Evolutionary conservation across 2,888 invertebrate species (phyloP).

Genomic region (Ormyrus thymus): DNA sequence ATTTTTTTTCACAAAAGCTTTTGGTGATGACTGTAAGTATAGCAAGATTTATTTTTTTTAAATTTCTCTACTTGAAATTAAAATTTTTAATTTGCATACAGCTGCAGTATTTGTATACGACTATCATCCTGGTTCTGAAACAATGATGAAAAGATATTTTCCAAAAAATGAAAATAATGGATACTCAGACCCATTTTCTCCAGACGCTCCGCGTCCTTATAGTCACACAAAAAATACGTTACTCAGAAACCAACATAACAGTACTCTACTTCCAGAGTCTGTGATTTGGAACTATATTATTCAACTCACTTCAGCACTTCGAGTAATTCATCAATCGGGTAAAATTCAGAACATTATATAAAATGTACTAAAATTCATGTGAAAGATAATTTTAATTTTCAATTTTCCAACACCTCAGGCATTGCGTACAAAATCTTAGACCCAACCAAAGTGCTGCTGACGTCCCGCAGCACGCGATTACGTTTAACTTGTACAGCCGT

Average conservation of each 20-base stretch:
- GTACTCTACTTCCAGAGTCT: slow-evolving; percentile 87
- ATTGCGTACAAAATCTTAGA: slow-evolving; percentile 90
- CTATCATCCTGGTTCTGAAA: slow-evolving; percentile 93
- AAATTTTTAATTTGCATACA: slow-evolving; percentile 73
- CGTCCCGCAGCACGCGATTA: slow-evolving; percentile 81
- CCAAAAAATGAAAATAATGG: slow-evolving; percentile 80
- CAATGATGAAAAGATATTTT: slow-evolving; percentile 91
- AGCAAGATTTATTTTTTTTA: neutral
- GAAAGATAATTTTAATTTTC: neutral
- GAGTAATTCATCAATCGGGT: slow-evolving; percentile 88
- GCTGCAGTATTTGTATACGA: slow-evolving; percentile 98
- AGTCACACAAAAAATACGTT: slow-evolving; percentile 90
- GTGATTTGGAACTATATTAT: slow-evolving; percentile 97
- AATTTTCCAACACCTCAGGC: slow-evolving; percentile 70
- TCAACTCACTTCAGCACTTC: slow-evolving; percentile 94
- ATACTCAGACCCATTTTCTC: slow-evolving; percentile 87
- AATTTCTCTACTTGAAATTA: neutral
- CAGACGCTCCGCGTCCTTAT: slow-evolving; percentile 87
- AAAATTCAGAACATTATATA: slow-evolving; percentile 1
- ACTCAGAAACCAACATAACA: slow-evolving; percentile 83
- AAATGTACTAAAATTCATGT: neutral
- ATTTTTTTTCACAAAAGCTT: slow-evolving; percentile 95
- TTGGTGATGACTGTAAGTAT: slow-evolving; percentile 94
- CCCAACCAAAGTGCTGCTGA: slow-evolving; percentile 92
- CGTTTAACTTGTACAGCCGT: slow-evolving; percentile 89